Conservation (phyloP, 2,113 vertebrate species). For the Daubentonia madagascariensis region DNA sequence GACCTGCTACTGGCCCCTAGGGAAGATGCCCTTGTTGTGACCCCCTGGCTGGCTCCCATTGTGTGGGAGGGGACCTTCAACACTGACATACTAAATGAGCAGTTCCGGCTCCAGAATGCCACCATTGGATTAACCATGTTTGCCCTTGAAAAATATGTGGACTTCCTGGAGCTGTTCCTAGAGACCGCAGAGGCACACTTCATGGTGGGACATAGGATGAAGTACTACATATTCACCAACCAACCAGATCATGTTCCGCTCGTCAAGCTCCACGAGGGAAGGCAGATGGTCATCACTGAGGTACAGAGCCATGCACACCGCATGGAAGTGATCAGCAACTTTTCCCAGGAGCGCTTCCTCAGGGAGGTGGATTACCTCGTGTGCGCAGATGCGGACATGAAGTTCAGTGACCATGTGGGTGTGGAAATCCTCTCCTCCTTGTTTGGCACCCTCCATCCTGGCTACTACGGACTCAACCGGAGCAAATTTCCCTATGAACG, state of each 20-base stretch:
- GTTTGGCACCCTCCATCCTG: slow-evolving; percentile 75
- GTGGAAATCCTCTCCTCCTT: slow-evolving; percentile 71
- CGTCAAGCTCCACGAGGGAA: slow-evolving; percentile 50
- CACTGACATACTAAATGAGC: neutral
- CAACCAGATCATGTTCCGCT: slow-evolving; percentile 56
- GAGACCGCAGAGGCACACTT: slow-evolving; percentile 81
- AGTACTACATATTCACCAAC: slow-evolving; percentile 84
- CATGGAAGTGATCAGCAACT: no score
- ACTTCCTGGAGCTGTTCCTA: slow-evolving; percentile 75
- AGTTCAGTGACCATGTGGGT: slow-evolving; percentile 74
- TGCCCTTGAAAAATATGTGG: slow-evolving; percentile 18
- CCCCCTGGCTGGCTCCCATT: slow-evolving; percentile 50
- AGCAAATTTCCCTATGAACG: slow-evolving; percentile 68
- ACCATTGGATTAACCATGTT: slow-evolving; percentile 24
- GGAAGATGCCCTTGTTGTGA: neutral
- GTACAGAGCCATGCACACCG: neutral
- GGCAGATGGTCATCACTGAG: neutral
- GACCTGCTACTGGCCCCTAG: neutral
- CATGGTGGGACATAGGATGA: slow-evolving; percentile 80
- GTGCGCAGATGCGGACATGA: slow-evolving; percentile 80
- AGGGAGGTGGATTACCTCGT: slow-evolving; percentile 65
- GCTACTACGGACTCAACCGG: slow-evolving; percentile 39
- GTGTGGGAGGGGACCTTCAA: slow-evolving; percentile 44
- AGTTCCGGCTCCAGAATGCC: neutral
- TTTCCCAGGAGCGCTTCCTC: neutral